Evolutionary conservation across 2,113 vertebrate species (phyloP).

Genomic region (Hystrix brachyura): DNA sequence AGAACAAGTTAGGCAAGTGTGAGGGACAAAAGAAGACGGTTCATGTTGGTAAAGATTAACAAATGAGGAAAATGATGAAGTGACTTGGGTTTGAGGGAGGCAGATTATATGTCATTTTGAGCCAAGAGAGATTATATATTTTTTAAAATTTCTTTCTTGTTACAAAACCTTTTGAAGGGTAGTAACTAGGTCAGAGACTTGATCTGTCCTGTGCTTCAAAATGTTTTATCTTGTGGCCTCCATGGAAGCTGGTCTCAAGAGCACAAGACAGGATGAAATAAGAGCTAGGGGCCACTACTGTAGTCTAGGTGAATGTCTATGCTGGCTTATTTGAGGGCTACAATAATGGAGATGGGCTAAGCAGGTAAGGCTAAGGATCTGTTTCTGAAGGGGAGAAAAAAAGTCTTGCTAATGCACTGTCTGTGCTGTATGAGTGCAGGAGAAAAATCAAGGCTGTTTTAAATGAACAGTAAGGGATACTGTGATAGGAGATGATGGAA

Average conservation of each 20-base stretch:
- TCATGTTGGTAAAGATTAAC: background rate
- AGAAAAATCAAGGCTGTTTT: conserved; percentile 27
- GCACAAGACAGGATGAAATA: background rate
- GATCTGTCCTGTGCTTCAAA: background rate
- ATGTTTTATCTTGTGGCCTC: background rate
- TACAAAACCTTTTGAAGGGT: background rate
- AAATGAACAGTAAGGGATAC: background rate
- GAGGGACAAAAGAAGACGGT: background rate
- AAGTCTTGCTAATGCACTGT: background rate
- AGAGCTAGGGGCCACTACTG: background rate
- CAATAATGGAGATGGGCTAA: background rate
- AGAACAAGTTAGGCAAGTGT: background rate
- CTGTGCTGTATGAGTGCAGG: background rate
- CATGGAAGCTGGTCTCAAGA: background rate
- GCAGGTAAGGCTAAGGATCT: background rate
- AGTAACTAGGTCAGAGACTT: background rate
- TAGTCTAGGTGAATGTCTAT: background rate
- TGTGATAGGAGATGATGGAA: background rate
- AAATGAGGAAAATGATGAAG: background rate
- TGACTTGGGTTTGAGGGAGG: background rate
- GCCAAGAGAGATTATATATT: background rate
- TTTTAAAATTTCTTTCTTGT: background rate
- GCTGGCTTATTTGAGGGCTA: background rate
- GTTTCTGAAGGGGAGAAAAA: background rate
- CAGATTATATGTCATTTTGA: background rate